A percentile compares a stretch with the other conserved stretches of the same genome.
These are phyloP conservation scores for Odontomyia ornata DNA, from an alignment of 2,888 invertebrate genomes.

Conservation along the genomic window DNA sequence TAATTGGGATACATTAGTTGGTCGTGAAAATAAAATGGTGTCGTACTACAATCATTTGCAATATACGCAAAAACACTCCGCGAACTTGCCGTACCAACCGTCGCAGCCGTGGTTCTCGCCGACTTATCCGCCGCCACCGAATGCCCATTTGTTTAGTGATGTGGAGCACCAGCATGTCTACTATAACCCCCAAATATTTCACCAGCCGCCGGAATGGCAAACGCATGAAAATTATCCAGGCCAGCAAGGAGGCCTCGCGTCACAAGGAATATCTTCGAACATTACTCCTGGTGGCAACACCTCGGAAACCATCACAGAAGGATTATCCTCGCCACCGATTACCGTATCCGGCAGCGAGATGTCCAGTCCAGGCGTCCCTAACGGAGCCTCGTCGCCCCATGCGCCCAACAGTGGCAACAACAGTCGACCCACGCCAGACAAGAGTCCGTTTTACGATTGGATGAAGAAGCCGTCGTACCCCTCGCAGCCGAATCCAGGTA, in stretches of 20 bases:
- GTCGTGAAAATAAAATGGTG: slow-evolving; percentile 70
- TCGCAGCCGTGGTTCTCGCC: slow-evolving; percentile 65
- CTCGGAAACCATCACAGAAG: slow-evolving; percentile 57
- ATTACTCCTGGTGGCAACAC: slow-evolving; percentile 51
- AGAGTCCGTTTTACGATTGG: slow-evolving; percentile 90
- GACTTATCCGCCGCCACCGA: slow-evolving; percentile 65
- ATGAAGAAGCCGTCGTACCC: slow-evolving; percentile 91
- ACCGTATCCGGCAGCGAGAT: slow-evolving; percentile 70
- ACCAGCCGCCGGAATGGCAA: slow-evolving; percentile 63
- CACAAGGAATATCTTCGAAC: slow-evolving; percentile 50
- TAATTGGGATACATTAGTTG: not conserved
- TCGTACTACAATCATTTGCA: slow-evolving; percentile 75
- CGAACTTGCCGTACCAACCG: slow-evolving; percentile 67
- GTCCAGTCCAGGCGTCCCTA: slow-evolving; percentile 68
- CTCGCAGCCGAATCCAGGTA: slow-evolving; percentile 86
- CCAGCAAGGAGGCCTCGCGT: slow-evolving; percentile 57
- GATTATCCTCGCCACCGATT: slow-evolving; percentile 69
- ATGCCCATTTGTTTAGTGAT: slow-evolving; percentile 62
- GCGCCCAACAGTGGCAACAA: slow-evolving; percentile 61
- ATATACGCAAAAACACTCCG: slow-evolving; percentile 72
- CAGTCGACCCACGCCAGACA: slow-evolving; percentile 74
- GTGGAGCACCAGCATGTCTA: slow-evolving; percentile 64
- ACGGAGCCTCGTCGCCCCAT: slow-evolving; percentile 61
- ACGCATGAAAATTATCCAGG: slow-evolving; percentile 66
- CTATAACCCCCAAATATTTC: slow-evolving; percentile 65